Base-by-base conservation (phyloP, 2,797 vertebrate species). In the Morus bassanus region DNA sequence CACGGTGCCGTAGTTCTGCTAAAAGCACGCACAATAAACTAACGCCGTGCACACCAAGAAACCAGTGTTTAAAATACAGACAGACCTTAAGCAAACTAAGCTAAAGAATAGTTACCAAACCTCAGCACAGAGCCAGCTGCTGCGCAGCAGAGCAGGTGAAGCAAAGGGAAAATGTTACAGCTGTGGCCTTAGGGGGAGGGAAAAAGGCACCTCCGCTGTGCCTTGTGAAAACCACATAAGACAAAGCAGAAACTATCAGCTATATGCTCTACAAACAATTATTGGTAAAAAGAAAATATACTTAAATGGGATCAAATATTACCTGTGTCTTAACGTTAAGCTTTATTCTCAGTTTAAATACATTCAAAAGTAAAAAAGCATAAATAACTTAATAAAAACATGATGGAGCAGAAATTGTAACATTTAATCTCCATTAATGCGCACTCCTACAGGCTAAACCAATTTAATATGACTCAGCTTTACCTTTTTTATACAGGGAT, bases 401-500 rank as follows among this genome's bases (percentile, higher is more conserved):
- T 0, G 18, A 53, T 1, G 2, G 45, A 70, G 60, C 33, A 68
- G 22, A 72, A 85, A 45, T 7, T 9, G 57, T 13, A 64, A 63
- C n/a, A 37, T 37, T 67, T 41, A 17, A 14, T n/a, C 45, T 35
- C 48, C 68, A 13, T 24, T 54, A 59, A 11, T 28, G 4, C 11
- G 15, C 25, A 4, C 45, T 46, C 33, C 43, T 28, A 9, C 18
- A 30, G 31, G 30, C 11, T 33, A 13, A 60, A 27, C 22, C 57
- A 28, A 3, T n/a, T 41, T 15, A 6, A 13, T 6, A 0, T 5
- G 59, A 30, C 10, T 46, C 28, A 25, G 30, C 41, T 64, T 88
- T 70, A 56, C 46, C 57, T 50, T 16, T 60, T 43, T 91, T 85
- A 98, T 21, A 93, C 77, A 24, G 98, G 97, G 30, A 97, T 67